A percentile compares a stretch with the other conserved stretches of the same genome.
Evolutionary conservation across 23 tunicate genomes (phyloP).

Genomic region (Aplidium turbinatum): DNA sequence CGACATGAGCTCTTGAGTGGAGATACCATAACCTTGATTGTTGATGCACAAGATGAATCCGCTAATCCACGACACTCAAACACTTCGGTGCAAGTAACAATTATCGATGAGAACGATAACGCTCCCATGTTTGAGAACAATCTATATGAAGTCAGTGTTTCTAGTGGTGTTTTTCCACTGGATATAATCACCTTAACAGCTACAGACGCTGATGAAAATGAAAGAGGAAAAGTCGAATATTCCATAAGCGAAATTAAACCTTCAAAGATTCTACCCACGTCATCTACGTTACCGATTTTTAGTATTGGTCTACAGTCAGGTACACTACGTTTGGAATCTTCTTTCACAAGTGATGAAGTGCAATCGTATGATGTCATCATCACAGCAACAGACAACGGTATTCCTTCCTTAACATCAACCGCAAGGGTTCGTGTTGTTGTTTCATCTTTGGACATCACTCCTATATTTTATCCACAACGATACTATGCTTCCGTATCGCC

Average conservation of each 20-base stretch:
- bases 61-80: slow-evolving; percentile 24
- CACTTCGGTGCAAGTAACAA: slow-evolving; percentile 27
- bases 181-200: slow-evolving; percentile 36
- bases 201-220: slow-evolving; percentile 53
- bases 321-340: background rate
- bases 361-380: slow-evolving; percentile 7
- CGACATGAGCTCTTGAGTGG: slow-evolving; percentile 25
- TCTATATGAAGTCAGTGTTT: slow-evolving; percentile 6
- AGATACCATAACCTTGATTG: slow-evolving; percentile 21
- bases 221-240: slow-evolving; percentile 34
- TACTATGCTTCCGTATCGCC: slow-evolving; percentile 27
- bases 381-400: slow-evolving; percentile 42
- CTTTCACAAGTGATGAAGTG: background rate
- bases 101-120: slow-evolving; percentile 78
- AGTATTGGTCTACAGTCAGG: slow-evolving; percentile 6
- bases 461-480: slow-evolving; percentile 44
- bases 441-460: slow-evolving; percentile 12
- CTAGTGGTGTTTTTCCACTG: background rate
- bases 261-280: background rate
- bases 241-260: slow-evolving; percentile 17
- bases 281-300: background rate
- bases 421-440: slow-evolving; percentile 35
- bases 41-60: slow-evolving; percentile 68
- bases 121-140: slow-evolving; percentile 52
- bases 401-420: slow-evolving; percentile 19